Evolutionary conservation across 2,888 invertebrate species (phyloP).

Genomic region (Dorcus hopei): DNA sequence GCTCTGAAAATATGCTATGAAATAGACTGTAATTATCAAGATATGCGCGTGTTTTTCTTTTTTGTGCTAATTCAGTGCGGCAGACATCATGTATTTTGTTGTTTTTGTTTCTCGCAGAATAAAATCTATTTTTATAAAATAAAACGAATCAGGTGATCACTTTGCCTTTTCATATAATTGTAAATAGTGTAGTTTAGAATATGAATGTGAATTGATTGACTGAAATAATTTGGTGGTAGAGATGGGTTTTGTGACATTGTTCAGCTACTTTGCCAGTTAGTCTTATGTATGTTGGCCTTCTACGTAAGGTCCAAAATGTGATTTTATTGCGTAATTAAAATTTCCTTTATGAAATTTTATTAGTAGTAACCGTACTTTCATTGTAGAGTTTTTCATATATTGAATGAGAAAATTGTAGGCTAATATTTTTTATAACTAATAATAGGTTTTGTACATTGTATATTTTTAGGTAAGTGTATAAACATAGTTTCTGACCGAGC

Average conservation of each 20-base stretch:
- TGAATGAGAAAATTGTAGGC: constrained; percentile 27
- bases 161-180: constrained; percentile 44
- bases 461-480: constrained; percentile 40
- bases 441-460: constrained; percentile 51
- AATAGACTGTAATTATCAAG: background rate
- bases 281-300: constrained; percentile 21
- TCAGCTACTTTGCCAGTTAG: constrained; percentile 30
- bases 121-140: constrained; percentile 27
- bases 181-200: constrained; percentile 38
- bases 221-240: constrained; percentile 34
- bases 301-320: constrained; percentile 28
- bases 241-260: constrained; percentile 30
- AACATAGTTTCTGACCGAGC: constrained; percentile 24
- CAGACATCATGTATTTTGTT: too few relatives aligned
- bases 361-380: constrained; percentile 26
- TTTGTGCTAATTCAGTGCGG: too few relatives aligned
- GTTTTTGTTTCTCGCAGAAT: constrained; percentile 1
- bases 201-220: constrained; percentile 26
- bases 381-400: constrained; percentile 13
- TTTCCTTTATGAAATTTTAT: constrained; percentile 20
- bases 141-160: constrained; percentile 44
- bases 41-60: too few relatives aligned
- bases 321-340: constrained; percentile 21
- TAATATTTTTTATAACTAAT: constrained; percentile 47
- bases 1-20: background rate